Base-by-base conservation (phyloP, 1,140 invertebrate genomes). In the Drosophila santomea region DNA sequence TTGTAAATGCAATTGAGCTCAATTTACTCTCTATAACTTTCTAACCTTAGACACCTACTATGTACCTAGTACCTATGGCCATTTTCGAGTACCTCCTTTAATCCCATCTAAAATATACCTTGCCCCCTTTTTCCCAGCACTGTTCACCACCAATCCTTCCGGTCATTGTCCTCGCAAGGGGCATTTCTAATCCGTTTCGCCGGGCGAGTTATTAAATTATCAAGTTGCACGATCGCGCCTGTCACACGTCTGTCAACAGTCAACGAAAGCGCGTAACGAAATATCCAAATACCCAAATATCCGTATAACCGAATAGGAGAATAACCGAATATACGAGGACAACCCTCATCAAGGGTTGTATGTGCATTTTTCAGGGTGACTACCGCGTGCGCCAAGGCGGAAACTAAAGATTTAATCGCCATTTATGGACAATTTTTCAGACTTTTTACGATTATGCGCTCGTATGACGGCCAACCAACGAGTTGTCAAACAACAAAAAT, bases 391-490 rank as follows among this genome's bases (percentile, higher is more conserved):
- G 84, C 56, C 63, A 72, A 76, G 79, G 75, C 80, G 63, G 66
- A 82, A 88, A 83, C 83, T 88, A 79, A 86, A 88, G 83, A 88
- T 88, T 88, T 88, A 88, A 88, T 88, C 83, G 79, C 57, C 84
- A 88, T 83, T 86, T 86, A 80, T 64, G 75, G 45, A 51, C 64
- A 62, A 62, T 69, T 68, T 75, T 78, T 43, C 54, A 67, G 63
- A 51, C 48, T 44, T 75, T 82, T 83, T 74, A 74, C 76, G 79
- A 81, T 81, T 68, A 81, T 68, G 45, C 45, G 35, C 25, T 62
- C 54, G 55, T 41, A 44, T 60, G 61, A 63, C 57, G 61, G 51
- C 32, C 50, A 64, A 36, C 41, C 56, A 68, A 78, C 74, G 74
- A 68, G 74, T 76, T 77, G 74, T 76, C 74, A 76, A 67, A 68